Conservation (phyloP, 1,140 invertebrate species). For the Andrena cerasifolii region DNA sequence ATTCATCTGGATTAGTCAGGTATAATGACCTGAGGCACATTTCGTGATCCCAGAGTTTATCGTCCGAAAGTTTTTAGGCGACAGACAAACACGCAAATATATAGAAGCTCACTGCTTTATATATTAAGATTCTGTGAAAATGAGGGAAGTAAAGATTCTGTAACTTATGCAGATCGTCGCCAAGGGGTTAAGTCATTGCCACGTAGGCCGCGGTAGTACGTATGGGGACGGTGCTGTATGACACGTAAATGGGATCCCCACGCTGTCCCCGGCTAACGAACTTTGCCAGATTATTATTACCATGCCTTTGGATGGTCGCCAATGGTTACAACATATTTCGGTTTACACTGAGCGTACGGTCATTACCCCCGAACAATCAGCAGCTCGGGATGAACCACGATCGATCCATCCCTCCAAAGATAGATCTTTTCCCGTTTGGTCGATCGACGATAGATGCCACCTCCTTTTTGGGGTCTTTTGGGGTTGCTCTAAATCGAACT, state of each 20-base stretch:
- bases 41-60: too few species aligned
- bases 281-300: slow-evolving; percentile 74
- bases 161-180: too few species aligned
- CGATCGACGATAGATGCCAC: slow-evolving; percentile 15
- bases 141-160: too few species aligned
- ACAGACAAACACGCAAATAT: too few species aligned
- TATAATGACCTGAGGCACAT: too few species aligned
- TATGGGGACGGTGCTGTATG: slow-evolving; percentile 9
- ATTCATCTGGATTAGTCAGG: too few species aligned
- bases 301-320: slow-evolving; percentile 68
- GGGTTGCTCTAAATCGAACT: not conserved
- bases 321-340: slow-evolving; percentile 75
- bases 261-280: slow-evolving; percentile 67
- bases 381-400: slow-evolving; percentile 35
- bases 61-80: too few species aligned
- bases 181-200: slow-evolving; percentile 55
- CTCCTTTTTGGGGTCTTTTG: not conserved
- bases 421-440: slow-evolving; percentile 31
- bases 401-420: slow-evolving; percentile 50
- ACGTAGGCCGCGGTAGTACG: slow-evolving; percentile 22
- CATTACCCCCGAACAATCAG: slow-evolving; percentile 68
- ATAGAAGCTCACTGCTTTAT: too few species aligned
- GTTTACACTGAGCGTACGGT: slow-evolving; percentile 65
- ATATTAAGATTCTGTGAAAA: too few species aligned
- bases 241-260: slow-evolving; percentile 54